Evolutionary conservation across 2,888 invertebrate genomes (phyloP).

Genomic region (Nymphalis urticae): DNA sequence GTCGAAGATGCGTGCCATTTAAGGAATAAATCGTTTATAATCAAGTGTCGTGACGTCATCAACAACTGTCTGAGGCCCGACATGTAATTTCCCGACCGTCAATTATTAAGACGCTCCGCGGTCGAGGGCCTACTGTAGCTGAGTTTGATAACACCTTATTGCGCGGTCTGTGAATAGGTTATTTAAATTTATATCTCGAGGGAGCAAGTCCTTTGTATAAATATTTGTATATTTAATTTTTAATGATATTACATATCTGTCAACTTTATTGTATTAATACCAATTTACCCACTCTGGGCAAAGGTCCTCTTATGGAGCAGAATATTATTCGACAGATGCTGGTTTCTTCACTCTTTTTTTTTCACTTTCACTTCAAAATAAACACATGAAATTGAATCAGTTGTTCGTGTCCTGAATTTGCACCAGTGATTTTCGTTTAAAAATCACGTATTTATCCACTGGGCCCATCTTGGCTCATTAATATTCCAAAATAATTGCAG

Average conservation of each 20-base stretch:
- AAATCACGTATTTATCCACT: no score
- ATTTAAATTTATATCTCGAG: slow-evolving; percentile 4
- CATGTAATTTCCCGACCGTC: slow-evolving; percentile 80
- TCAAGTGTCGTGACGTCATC: slow-evolving; percentile 77
- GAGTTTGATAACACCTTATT: slow-evolving; percentile 69
- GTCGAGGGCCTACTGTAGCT: slow-evolving; percentile 68
- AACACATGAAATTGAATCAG: no score
- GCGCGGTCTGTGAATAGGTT: slow-evolving; percentile 32
- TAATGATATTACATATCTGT: not conserved
- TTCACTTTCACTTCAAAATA: no score
- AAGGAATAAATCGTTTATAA: slow-evolving; percentile 79
- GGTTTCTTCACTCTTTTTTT: no score
- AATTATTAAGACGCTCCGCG: slow-evolving; percentile 73
- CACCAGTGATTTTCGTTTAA: no score
- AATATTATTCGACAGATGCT: no score
- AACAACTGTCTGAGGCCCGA: slow-evolving; percentile 78
- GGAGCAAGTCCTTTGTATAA: not conserved
- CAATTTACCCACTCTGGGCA: no score
- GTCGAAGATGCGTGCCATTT: slow-evolving; percentile 47
- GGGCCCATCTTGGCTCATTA: no score
- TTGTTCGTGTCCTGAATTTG: no score
- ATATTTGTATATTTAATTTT: not conserved
- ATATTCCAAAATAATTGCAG: no score
- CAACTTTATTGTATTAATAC: not conserved
- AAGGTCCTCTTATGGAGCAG: no score